A percentile compares a stretch with the other conserved stretches of the same genome.
phyloP scores from a whole-genome alignment of 2,113 vertebrate species.

The Epinephelus cyanopodus region DNA sequence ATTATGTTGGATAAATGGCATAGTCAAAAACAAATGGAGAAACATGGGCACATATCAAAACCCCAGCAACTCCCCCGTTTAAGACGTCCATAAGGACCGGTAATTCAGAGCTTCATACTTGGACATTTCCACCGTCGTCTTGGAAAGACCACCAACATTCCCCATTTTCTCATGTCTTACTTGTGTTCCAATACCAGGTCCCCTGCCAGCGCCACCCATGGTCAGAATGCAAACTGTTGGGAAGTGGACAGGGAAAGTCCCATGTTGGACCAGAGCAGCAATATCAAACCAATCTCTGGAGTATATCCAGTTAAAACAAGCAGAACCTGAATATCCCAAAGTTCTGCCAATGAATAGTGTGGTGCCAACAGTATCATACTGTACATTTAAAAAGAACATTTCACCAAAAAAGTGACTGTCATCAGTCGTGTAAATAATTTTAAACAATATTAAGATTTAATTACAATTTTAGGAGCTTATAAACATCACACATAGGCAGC shows the following conservation, averaged over 20 bases:
- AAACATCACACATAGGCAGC: not conserved
- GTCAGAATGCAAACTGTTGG: conserved; percentile 59
- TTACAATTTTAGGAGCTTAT: not conserved
- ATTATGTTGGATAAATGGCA: conserved; percentile 2
- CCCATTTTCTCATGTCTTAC: conserved; percentile 20
- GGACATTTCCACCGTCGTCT: conserved; percentile 17
- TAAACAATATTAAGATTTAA: not conserved
- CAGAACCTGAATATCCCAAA: conserved; percentile 12
- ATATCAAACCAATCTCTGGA: conserved; percentile 59
- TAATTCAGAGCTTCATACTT: conserved; percentile 33
- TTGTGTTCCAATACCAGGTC: conserved; percentile 37
- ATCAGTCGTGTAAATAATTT: not conserved
- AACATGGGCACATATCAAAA: not conserved
- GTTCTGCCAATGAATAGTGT: not conserved
- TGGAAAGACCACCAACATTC: conserved; percentile 52
- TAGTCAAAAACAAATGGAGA: conserved; percentile 13
- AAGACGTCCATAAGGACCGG: conserved; percentile 27
- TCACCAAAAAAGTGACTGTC: not conserved
- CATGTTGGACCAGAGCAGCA: conserved; percentile 55
- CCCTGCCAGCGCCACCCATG: conserved; percentile 41
- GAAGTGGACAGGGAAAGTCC: conserved; percentile 67
- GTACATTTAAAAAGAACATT: not conserved
- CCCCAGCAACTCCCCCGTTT: not conserved
- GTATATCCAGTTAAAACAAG: conserved; percentile 36
- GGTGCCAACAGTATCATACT: not conserved